phyloP scores from a whole-genome alignment of 1,140 invertebrate genomes.

The Magallana ariakensis region DNA sequence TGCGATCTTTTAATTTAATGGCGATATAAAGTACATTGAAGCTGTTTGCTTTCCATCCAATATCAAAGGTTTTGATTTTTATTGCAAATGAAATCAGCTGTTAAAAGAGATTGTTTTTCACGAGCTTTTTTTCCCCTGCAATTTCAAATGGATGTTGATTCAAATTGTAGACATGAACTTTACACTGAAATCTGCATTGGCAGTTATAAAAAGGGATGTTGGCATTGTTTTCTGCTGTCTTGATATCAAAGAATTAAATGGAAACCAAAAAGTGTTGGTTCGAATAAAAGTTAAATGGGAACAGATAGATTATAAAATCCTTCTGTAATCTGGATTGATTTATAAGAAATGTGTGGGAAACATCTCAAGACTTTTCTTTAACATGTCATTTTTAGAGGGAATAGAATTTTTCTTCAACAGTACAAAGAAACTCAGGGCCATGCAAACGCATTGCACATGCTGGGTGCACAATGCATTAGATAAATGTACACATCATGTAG shows the following conservation, averaged over 20 bases:
- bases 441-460: no score
- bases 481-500: neutral
- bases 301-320: neutral
- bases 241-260: neutral
- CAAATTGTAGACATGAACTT: slow-evolving; percentile 5
- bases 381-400: neutral
- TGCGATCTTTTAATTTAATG: slow-evolving; percentile 4
- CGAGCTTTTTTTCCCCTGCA: no score
- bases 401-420: neutral
- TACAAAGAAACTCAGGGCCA: no score
- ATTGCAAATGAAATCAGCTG: slow-evolving; percentile 33
- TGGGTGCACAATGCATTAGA: no score
- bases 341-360: slow-evolving; percentile 5
- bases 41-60: neutral
- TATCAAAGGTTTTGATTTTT: slow-evolving; percentile 19
- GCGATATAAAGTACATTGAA: neutral
- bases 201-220: slow-evolving; percentile 6
- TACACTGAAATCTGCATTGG: slow-evolving; percentile 11
- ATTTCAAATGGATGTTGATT: neutral
- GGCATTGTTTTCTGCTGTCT: slow-evolving; percentile 4
- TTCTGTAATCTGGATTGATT: neutral
- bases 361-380: neutral
- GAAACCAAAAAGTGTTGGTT: slow-evolving; percentile 1
- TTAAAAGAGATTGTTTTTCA: slow-evolving; percentile 33
- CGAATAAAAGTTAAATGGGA: neutral